Percentiles rank a stretch among this genome's conserved stretches.
Evolutionary conservation across 2,113 vertebrate species (phyloP).

Genomic region (Okapia johnstoni): DNA sequence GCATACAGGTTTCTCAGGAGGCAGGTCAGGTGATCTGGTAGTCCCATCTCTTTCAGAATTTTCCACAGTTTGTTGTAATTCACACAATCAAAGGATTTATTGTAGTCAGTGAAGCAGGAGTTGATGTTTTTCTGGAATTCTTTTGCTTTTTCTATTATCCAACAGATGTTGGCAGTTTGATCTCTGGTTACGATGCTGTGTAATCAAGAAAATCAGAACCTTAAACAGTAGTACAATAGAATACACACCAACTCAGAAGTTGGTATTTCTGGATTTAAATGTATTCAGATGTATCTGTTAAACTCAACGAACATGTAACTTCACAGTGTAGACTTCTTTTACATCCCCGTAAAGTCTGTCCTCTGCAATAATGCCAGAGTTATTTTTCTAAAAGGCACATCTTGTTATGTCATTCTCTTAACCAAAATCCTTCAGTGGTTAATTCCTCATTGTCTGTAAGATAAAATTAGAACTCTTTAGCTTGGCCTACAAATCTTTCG

Average conservation of each 20-base stretch:
- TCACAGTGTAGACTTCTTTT: slow-evolving; percentile 5
- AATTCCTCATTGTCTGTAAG: background rate
- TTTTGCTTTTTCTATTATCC: background rate
- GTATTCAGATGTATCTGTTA: background rate
- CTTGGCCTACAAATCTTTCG: background rate
- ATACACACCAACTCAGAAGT: background rate
- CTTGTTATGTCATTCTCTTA: background rate
- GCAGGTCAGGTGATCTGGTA: background rate
- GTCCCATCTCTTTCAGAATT: background rate
- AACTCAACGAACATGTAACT: background rate
- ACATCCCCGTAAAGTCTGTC: background rate
- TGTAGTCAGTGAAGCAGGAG: background rate
- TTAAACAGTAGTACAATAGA: background rate
- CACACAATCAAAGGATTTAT: background rate
- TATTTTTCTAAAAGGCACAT: slow-evolving; percentile 6
- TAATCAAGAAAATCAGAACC: background rate
- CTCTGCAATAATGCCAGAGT: background rate
- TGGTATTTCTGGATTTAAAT: background rate
- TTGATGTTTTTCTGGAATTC: background rate
- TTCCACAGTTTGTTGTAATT: background rate
- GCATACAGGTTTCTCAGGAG: background rate
- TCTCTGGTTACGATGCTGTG: background rate
- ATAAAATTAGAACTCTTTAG: slow-evolving; percentile 10
- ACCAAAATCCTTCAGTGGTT: background rate
- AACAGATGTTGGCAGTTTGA: background rate